phyloP scores from a whole-genome alignment of 2,797 vertebrate species.

The Chromobotia macracanthus region DNA sequence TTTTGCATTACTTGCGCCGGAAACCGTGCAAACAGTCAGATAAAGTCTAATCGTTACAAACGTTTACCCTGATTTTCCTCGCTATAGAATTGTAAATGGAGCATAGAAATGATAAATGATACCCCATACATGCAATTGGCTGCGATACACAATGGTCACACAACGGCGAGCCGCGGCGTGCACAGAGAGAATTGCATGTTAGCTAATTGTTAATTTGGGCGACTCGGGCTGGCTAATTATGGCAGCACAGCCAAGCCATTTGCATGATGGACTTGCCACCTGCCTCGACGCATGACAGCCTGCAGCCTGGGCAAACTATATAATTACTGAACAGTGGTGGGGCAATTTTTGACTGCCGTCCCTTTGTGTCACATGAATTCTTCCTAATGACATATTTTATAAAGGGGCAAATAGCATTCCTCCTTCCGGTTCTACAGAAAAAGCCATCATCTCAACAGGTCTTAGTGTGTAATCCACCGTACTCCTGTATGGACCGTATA shows the following conservation, averaged over 20 bases:
- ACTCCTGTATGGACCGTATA: constrained; percentile 67
- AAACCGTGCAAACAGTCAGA: constrained; percentile 54
- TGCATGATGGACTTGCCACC: constrained; percentile 99
- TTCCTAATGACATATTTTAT: constrained; percentile 99
- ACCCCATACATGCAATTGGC: constrained; percentile 69
- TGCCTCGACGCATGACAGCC: constrained; percentile 91
- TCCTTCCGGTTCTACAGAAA: constrained; percentile 80
- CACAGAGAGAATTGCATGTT: constrained; percentile 98
- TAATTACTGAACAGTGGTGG: constrained; percentile 99
- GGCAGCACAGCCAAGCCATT: constrained; percentile 96
- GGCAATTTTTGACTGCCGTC: constrained; percentile 98
- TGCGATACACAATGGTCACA: constrained; percentile 87
- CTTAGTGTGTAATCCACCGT: constrained; percentile 86
- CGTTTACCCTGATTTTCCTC: constrained; percentile 82
- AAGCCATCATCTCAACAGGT: constrained; percentile 85
- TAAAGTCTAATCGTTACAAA: constrained; percentile 75
- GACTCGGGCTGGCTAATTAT: constrained; percentile 96
- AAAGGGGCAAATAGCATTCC: constrained; percentile 98
- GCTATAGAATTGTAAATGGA: constrained; percentile 84
- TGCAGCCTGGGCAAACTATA: constrained; percentile 98
- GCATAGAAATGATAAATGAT: constrained; percentile 88
- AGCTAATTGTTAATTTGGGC: constrained; percentile 99
- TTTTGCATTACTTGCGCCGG: constrained; percentile 47
- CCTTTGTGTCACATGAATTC: constrained; percentile 99
- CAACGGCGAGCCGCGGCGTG: constrained; percentile 89